These are phyloP conservation scores for Dasyurus viverrinus DNA, from an alignment of 2,113 vertebrate species.

Conservation along the genomic window DNA sequence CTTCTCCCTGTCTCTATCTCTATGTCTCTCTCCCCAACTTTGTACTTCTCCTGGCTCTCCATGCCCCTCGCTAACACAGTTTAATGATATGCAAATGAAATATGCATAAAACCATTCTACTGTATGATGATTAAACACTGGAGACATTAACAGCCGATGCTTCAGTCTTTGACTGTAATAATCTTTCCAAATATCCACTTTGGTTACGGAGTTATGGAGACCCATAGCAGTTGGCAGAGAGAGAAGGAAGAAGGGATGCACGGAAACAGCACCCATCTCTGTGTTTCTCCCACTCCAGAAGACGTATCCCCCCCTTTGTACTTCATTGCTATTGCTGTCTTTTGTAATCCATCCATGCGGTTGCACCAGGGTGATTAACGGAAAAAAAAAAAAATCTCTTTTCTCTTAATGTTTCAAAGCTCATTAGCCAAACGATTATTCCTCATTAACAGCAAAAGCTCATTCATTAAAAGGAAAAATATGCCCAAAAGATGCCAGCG, in stretches of 20 bases:
- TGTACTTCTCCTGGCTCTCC: constrained; percentile 90
- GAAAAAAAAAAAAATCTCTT: constrained; percentile 79
- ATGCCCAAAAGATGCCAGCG: constrained; percentile 94
- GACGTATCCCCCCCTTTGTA: constrained; percentile 81
- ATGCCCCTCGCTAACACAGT: constrained; percentile 88
- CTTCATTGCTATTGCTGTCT: constrained; percentile 85
- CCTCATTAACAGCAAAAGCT: constrained; percentile 88
- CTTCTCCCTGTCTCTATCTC: constrained; percentile 31
- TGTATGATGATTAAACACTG: constrained; percentile 99
- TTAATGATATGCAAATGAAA: constrained; percentile 99
- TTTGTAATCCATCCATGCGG: constrained; percentile 99
- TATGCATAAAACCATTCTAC: constrained; percentile 99
- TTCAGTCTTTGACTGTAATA: constrained; percentile 85
- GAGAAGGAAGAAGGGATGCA: constrained; percentile 77
- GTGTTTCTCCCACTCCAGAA: constrained; percentile 84
- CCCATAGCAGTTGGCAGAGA: constrained; percentile 85
- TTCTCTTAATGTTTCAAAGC: constrained; percentile 94
- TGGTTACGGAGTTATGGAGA: constrained; percentile 88
- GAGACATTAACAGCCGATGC: constrained; percentile 95
- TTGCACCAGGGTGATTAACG: constrained; percentile 94
- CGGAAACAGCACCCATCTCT: constrained; percentile 84
- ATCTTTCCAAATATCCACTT: constrained; percentile 87
- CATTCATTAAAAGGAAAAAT: constrained; percentile 88
- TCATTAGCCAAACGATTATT: constrained; percentile 97
- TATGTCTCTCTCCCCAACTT: constrained; percentile 83